Conservation (phyloP, 2,888 invertebrate genomes). For the Erebia palarica region DNA sequence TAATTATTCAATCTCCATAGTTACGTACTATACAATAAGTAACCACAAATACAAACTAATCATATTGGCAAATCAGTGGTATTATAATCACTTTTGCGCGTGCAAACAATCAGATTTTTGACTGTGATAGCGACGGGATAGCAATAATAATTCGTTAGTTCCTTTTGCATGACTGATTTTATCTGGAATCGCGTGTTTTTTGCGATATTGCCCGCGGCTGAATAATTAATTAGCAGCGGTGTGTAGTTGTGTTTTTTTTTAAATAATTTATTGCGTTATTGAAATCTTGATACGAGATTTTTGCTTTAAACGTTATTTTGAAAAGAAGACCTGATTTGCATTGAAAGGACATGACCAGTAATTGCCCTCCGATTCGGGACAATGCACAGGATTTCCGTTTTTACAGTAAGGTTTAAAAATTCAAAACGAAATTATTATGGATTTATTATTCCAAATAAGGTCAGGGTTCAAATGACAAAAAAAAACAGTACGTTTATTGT, state of each 20-base stretch:
- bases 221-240: neutral
- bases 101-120: neutral
- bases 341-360: no score
- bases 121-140: neutral
- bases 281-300: neutral
- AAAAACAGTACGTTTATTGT: no score
- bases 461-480: no score
- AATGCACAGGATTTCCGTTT: no score
- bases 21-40: constrained; percentile 32
- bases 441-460: no score
- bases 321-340: no score
- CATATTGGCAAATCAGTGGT: constrained; percentile 31
- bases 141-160: neutral
- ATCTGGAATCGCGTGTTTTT: constrained; percentile 1
- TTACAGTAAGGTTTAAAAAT: no score
- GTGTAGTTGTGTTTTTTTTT: neutral
- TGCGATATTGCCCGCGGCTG: neutral
- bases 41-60: constrained; percentile 17
- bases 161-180: neutral
- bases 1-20: constrained; percentile 14
- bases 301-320: neutral
- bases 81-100: constrained; percentile 27
- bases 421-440: no score
- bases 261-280: neutral
- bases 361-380: no score